Evolutionary conservation across 2,113 vertebrate species (phyloP).

Genomic region (Piprites chloris): DNA sequence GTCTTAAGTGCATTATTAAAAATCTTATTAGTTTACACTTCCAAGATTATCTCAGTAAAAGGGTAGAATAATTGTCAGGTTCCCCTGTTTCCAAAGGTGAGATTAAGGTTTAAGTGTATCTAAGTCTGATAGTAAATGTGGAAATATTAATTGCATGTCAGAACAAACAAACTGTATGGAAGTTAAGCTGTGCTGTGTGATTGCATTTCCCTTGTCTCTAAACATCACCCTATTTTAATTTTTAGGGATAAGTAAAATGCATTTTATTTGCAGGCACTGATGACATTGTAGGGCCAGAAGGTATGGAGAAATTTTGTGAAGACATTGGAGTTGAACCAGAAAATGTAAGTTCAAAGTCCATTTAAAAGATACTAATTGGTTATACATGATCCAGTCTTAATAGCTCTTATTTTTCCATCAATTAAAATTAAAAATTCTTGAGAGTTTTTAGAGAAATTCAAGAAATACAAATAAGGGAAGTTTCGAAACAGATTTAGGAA

Average conservation of each 20-base stretch:
- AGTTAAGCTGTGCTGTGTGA: neutral
- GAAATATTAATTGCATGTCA: neutral
- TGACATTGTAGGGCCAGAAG: constrained; percentile 94
- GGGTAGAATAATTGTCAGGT: neutral
- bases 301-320: constrained; percentile 99
- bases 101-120: neutral
- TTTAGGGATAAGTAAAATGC: neutral
- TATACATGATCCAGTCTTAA: neutral
- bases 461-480: neutral
- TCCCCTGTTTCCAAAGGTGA: neutral
- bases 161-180: neutral
- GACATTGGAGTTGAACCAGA: constrained; percentile 99
- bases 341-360: constrained; percentile 82
- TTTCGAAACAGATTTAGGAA: neutral
- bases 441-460: neutral
- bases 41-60: neutral
- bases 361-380: neutral
- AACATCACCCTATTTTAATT: neutral
- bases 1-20: neutral
- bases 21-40: neutral
- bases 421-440: neutral
- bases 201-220: neutral
- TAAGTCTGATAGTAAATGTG: neutral
- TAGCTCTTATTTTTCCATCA: neutral
- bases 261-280: constrained; percentile 82